Conservation (phyloP, 2,888 invertebrate genomes). For the Bellardia pandia region DNA sequence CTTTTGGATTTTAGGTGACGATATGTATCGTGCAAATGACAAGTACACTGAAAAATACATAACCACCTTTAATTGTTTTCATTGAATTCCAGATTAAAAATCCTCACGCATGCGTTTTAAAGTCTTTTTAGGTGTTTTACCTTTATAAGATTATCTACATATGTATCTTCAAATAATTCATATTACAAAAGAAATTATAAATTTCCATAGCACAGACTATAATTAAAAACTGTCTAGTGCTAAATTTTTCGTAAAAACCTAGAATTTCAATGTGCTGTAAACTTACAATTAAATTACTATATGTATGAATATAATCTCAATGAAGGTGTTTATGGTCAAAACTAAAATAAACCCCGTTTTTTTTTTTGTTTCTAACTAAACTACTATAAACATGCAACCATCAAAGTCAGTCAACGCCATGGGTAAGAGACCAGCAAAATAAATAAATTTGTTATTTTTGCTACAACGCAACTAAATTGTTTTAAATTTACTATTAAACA, state of each 20-base stretch:
- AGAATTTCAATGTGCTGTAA: neutral
- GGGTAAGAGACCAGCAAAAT: neutral
- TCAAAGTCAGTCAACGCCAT: neutral
- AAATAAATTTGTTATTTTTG: neutral
- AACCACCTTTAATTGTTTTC: too few relatives aligned
- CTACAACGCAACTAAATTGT: neutral
- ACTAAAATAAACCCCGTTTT: neutral
- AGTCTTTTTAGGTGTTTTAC: too few relatives aligned
- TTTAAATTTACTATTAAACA: conserved; percentile 37
- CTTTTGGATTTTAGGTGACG: too few relatives aligned
- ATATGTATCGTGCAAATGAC: too few relatives aligned
- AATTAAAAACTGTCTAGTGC: neutral
- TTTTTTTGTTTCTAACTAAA: neutral
- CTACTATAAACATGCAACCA: conserved; percentile 8
- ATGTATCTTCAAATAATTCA: neutral
- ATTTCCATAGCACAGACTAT: neutral
- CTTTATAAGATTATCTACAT: too few relatives aligned
- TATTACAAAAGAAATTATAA: neutral
- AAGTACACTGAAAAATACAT: too few relatives aligned
- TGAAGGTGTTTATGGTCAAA: conserved; percentile 7
- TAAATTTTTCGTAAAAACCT: neutral
- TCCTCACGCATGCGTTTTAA: too few relatives aligned
- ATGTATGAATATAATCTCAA: neutral
- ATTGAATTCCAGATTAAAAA: too few relatives aligned
- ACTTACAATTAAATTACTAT: neutral